A percentile compares a stretch with the other conserved stretches of the same genome.
Evolutionary conservation across 2,797 vertebrate species (phyloP).

Genomic region (Notolabrus celidotus): DNA sequence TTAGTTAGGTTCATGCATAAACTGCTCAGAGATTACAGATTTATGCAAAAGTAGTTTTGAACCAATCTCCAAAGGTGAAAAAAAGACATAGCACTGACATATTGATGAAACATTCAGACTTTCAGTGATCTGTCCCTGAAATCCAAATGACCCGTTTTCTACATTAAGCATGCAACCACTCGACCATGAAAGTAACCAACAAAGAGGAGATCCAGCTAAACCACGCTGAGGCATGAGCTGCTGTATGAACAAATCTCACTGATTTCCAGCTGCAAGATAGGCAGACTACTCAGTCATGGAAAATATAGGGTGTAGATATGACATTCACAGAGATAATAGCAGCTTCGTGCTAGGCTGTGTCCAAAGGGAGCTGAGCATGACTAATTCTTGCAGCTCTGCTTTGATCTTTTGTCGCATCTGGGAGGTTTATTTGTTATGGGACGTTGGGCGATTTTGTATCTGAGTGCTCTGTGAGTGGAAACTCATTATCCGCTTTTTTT

Average conservation of each 20-base stretch:
- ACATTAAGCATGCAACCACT: slow-evolving; percentile 46
- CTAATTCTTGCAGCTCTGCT: slow-evolving; percentile 53
- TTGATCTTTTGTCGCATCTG: slow-evolving; percentile 74
- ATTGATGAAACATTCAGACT: slow-evolving; percentile 13
- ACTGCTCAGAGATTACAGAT: background rate
- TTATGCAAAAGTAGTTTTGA: background rate
- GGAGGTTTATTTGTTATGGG: slow-evolving; percentile 63
- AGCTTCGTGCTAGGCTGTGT: slow-evolving; percentile 60
- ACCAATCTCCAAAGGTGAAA: slow-evolving; percentile 5
- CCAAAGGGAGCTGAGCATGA: slow-evolving; percentile 55
- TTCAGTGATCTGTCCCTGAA: slow-evolving; percentile 3
- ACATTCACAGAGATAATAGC: slow-evolving; percentile 69
- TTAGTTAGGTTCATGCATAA: slow-evolving; percentile 26
- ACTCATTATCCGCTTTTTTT: slow-evolving; percentile 48
- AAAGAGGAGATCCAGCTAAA: slow-evolving; percentile 40
- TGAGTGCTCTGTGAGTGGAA: slow-evolving; percentile 42
- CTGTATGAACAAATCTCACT: slow-evolving; percentile 52
- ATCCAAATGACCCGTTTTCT: slow-evolving; percentile 21
- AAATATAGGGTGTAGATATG: slow-evolving; percentile 64
- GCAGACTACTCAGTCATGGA: slow-evolving; percentile 58
- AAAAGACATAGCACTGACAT: background rate
- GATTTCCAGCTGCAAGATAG: slow-evolving; percentile 60
- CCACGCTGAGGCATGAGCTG: slow-evolving; percentile 45
- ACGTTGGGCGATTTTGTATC: slow-evolving; percentile 42
- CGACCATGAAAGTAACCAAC: slow-evolving; percentile 55